Base-by-base conservation (phyloP, 1,140 invertebrate genomes). In the Aporrectodea caliginosa region DNA sequence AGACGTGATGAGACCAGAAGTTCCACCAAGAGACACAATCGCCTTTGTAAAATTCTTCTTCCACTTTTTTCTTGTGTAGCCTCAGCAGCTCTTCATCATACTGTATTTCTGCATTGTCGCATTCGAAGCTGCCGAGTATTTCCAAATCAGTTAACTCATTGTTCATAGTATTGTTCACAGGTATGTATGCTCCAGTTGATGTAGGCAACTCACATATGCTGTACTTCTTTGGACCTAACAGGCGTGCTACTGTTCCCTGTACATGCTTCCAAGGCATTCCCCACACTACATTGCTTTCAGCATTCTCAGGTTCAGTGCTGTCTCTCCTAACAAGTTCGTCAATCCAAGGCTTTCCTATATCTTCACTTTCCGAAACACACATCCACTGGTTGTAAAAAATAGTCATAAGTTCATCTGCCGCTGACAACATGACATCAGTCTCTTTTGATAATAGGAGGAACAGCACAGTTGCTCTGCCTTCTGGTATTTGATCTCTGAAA, bases 1-100 rank as follows among this genome's bases (percentile, higher is more conserved):
- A 79, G 12, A 85, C 84, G 79, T 84, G 83, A 71, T 81, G n/a
- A 71, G 82, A 85, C 22, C 77, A 80, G 34, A 84, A 83, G 71
- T 84, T 85, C 80, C 82, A 83, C 84, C 84, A 85, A n/a, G 73
- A 79, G 29, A 81, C 83, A 58, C 80, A n/a, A 0, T 80, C 79
- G 1, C 84, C 84, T 77, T 77, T 82, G 75, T 81, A 85, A 78
- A 84, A 85, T 1, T 80, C 30, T 79, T 83, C 79, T 69, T 83
- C 84, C 2, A 69, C 75, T 35, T 80, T 32, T 72, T 33, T 58
- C 43, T 58, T 58, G 43, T 58, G 43, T 22, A 12, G 43, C 43
- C 22, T 22, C 6, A 58, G 43, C 43, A 58, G 43, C 43, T 58
- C 22, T 6, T 58, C 68, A 31, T 31, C 27, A 12, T 58, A 22